These are phyloP conservation scores for Corynorhinus townsendii DNA, from an alignment of 2,113 vertebrate genomes.

Conservation along the genomic window DNA sequence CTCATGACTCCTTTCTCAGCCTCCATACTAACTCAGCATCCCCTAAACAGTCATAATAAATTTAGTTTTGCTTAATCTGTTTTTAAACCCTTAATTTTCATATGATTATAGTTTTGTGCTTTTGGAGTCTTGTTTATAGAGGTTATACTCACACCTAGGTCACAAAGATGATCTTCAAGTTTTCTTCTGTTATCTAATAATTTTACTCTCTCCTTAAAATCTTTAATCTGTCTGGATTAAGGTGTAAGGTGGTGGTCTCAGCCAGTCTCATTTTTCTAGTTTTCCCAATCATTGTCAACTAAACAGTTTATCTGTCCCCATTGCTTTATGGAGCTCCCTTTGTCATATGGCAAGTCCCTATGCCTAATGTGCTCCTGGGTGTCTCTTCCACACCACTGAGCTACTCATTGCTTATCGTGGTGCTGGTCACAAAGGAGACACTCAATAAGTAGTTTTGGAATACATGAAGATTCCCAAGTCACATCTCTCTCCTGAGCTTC, in stretches of 20 bases:
- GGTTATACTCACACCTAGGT: neutral
- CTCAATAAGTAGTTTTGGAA: neutral
- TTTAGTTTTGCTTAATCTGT: neutral
- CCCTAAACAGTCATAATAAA: neutral
- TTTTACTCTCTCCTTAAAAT: neutral
- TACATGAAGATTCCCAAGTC: neutral
- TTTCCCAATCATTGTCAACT: neutral
- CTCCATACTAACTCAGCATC: neutral
- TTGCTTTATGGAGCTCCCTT: neutral
- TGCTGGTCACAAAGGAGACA: neutral
- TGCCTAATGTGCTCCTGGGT: neutral
- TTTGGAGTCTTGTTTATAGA: neutral
- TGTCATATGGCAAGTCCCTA: neutral
- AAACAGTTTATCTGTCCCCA: neutral
- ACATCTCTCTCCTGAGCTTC: neutral
- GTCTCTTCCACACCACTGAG: neutral
- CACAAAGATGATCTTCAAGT: neutral
- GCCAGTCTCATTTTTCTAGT: neutral
- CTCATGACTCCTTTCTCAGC: neutral
- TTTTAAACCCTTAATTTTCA: neutral
- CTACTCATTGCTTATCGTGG: neutral
- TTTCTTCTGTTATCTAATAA: neutral
- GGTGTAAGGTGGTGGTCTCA: neutral
- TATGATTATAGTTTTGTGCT: neutral
- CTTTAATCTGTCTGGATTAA: neutral